Conservation (phyloP, 2,797 vertebrate species). For the Cebuella pygmaea region DNA sequence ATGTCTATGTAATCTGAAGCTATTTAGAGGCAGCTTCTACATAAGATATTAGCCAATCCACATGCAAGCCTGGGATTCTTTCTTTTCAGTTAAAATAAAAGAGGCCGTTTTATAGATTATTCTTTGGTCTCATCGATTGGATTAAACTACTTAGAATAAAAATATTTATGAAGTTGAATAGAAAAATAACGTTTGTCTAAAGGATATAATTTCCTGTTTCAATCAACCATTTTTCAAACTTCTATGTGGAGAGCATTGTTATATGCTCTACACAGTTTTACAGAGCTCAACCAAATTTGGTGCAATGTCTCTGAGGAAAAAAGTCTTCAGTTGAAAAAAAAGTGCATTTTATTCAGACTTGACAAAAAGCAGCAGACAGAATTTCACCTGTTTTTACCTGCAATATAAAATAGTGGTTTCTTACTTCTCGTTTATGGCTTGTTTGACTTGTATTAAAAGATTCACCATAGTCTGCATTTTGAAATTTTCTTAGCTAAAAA, state of each 20-base stretch:
- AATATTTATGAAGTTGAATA: neutral
- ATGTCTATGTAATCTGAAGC: neutral
- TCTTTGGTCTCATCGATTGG: neutral
- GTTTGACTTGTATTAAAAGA: neutral
- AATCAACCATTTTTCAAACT: neutral
- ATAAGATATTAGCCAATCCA: neutral
- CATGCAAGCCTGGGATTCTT: neutral
- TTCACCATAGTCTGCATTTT: slow-evolving; percentile 3
- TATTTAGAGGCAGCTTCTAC: neutral
- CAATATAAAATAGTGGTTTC: neutral
- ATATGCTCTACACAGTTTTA: neutral
- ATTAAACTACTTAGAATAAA: neutral
- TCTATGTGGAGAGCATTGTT: neutral
- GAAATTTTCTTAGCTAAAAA: slow-evolving; percentile 20
- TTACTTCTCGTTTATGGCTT: neutral
- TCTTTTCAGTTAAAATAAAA: slow-evolving; percentile 18
- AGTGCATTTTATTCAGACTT: neutral
- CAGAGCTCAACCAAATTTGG: neutral
- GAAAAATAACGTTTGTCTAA: neutral
- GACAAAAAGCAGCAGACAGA: neutral
- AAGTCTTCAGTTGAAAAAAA: neutral
- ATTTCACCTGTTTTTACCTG: neutral
- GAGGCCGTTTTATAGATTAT: neutral
- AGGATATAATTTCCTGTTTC: neutral
- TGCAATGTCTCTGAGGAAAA: neutral